Conservation (phyloP, 1,140 invertebrate species). For the Cotesia glomerata region DNA sequence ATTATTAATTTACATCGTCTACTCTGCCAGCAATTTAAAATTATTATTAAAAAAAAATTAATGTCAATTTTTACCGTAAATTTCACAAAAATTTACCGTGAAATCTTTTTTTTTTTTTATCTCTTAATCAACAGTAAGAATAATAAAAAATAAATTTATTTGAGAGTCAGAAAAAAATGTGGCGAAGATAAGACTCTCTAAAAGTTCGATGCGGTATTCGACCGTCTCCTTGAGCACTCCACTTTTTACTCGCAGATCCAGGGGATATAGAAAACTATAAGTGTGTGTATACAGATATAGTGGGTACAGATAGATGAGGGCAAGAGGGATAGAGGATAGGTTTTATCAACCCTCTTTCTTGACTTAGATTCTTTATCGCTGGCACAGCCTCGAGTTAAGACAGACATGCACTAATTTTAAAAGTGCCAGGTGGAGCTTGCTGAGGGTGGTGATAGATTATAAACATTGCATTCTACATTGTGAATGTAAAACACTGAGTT, state of each 20-base stretch:
- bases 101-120: too few species aligned
- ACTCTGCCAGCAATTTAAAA: too few species aligned
- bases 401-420: slow-evolving; percentile 37
- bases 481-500: not conserved
- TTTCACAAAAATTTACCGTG: too few species aligned
- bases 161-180: too few species aligned
- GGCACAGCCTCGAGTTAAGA: slow-evolving; percentile 19
- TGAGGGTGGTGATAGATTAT: slow-evolving; percentile 29
- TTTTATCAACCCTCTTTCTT: not conserved
- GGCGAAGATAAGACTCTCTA: too few species aligned
- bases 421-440: slow-evolving; percentile 19
- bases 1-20: too few species aligned
- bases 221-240: not conserved
- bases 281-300: not conserved
- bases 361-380: slow-evolving; percentile 11
- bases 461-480: not conserved
- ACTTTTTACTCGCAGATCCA: too few species aligned
- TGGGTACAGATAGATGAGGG: not conserved
- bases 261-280: too few species aligned
- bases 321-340: not conserved
- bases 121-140: too few species aligned
- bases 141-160: too few species aligned
- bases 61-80: too few species aligned
- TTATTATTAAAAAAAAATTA: too few species aligned
- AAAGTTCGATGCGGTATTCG: slow-evolving; percentile 4